These are phyloP conservation scores for Megalonaias nervosa DNA, from an alignment of 1,140 invertebrate genomes.

Conservation along the genomic window DNA sequence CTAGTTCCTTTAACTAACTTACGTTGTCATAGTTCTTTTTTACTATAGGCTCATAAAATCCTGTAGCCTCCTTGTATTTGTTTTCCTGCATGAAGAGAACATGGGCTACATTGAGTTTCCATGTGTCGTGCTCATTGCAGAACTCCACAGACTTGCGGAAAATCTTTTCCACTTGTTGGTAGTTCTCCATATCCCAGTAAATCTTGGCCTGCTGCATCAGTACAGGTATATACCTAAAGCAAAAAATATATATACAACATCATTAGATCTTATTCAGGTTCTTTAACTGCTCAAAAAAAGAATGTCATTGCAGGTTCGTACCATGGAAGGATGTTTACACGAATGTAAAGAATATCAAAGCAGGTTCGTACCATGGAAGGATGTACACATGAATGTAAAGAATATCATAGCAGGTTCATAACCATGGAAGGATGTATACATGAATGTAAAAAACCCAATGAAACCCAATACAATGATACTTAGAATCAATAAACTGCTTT, in stretches of 20 bases:
- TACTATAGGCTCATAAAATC: slow-evolving; percentile 99
- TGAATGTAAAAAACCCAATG: no score
- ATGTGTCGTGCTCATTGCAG: slow-evolving; percentile 96
- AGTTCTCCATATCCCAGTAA: slow-evolving; percentile 98
- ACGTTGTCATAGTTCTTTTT: slow-evolving; percentile 96
- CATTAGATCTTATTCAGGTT: not conserved
- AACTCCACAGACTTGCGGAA: slow-evolving; percentile 96
- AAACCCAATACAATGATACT: no score
- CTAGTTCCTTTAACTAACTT: slow-evolving; percentile 38
- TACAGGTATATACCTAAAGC: slow-evolving; percentile 84
- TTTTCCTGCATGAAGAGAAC: slow-evolving; percentile 99
- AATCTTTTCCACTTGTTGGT: slow-evolving; percentile 80
- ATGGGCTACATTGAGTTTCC: slow-evolving; percentile 98
- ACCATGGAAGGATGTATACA: no score
- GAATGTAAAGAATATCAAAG: not conserved
- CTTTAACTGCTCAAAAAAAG: not conserved
- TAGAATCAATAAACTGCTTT: no score
- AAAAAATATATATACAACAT: slow-evolving; percentile 1
- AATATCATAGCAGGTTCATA: no score
- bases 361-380: not conserved
- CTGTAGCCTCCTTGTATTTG: slow-evolving; percentile 98
- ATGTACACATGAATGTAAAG: not conserved
- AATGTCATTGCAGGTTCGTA: not conserved
- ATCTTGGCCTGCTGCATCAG: slow-evolving; percentile 99
- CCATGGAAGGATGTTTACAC: no score